These are phyloP conservation scores for Poeciliopsis presidionis DNA, from an alignment of 2,797 vertebrate genomes.

Conservation along the genomic window DNA sequence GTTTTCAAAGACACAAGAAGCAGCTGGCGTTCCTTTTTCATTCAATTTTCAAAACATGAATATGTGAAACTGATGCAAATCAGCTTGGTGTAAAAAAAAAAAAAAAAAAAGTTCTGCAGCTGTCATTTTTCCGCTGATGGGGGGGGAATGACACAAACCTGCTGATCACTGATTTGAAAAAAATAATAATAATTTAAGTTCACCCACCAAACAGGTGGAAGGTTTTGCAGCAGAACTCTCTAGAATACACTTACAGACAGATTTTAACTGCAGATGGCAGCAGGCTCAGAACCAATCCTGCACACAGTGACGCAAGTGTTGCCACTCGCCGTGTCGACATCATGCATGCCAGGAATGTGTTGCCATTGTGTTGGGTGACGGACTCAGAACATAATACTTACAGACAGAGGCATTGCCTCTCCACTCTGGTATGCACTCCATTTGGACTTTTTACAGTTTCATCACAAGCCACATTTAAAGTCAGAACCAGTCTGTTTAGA, in stretches of 20 bases:
- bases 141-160: not conserved
- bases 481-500: not conserved
- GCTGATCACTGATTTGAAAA: too few species aligned
- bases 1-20: conserved; percentile 35
- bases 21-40: conserved; percentile 46
- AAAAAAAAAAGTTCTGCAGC: not conserved
- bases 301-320: too few species aligned
- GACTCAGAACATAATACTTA: not conserved
- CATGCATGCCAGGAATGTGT: too few species aligned
- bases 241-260: too few species aligned
- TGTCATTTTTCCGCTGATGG: not conserved
- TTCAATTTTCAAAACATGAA: conserved; percentile 41
- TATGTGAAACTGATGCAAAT: conserved; percentile 56
- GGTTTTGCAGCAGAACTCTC: too few species aligned
- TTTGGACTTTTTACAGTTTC: not conserved
- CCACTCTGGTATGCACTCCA: not conserved
- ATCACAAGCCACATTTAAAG: not conserved
- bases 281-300: too few species aligned
- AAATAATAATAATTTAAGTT: too few species aligned
- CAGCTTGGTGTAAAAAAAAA: conserved; percentile 42
- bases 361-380: not conserved
- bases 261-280: too few species aligned
- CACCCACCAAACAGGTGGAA: too few species aligned
- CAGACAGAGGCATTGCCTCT: not conserved
- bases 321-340: too few species aligned